phyloP scores from a whole-genome alignment of 2,888 invertebrate species.

The Hymenopus coronatus region DNA sequence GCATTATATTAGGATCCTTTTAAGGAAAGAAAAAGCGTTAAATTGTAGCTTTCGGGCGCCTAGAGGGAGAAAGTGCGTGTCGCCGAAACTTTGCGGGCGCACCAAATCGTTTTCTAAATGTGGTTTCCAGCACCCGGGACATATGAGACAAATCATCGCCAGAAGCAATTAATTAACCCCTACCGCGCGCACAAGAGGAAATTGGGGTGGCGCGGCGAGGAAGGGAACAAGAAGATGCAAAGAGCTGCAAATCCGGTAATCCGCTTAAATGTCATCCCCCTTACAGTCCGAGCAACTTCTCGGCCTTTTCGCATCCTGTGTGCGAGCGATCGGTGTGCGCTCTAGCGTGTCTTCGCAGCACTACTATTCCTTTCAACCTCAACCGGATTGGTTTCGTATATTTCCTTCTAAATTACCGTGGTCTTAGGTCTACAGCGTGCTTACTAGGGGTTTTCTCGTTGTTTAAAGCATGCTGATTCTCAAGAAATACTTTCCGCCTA shows the following conservation, averaged over 20 bases:
- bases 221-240: slow-evolving; percentile 4
- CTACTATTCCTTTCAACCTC: background rate
- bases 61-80: no score
- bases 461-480: background rate
- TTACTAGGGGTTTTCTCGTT: background rate
- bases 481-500: background rate
- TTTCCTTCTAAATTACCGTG: background rate
- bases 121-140: background rate
- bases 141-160: slow-evolving; percentile 17
- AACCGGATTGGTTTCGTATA: background rate
- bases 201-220: slow-evolving; percentile 7
- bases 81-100: background rate
- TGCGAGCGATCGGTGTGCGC: background rate
- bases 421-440: background rate
- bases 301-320: background rate
- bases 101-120: background rate
- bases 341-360: background rate
- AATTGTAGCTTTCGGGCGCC: background rate
- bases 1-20: background rate
- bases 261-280: slow-evolving; percentile 21
- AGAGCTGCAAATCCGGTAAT: slow-evolving; percentile 26
- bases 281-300: background rate
- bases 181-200: slow-evolving; percentile 4
- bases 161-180: slow-evolving; percentile 18
- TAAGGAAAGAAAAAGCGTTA: background rate